Conservation (phyloP, 2,113 vertebrate genomes). For the Typhlomys cinereus region DNA sequence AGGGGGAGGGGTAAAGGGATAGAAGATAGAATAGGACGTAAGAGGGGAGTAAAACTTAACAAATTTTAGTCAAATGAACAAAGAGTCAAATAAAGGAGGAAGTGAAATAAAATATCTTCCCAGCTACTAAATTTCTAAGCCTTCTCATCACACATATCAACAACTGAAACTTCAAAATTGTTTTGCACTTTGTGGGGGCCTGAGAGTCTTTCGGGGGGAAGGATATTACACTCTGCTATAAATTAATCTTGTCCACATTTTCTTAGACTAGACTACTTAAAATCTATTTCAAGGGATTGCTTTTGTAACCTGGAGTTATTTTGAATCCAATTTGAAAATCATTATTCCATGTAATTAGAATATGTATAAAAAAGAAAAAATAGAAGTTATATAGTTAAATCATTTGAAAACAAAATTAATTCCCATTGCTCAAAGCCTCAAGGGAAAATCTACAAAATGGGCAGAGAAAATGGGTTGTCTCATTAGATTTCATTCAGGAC, state of each 20-base stretch:
- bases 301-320: conserved; percentile 44
- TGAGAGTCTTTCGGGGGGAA: neutral
- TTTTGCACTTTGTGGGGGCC: neutral
- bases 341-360: conserved; percentile 62
- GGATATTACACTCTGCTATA: neutral
- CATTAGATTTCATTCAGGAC: conserved; percentile 60
- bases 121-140: neutral
- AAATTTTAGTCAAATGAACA: neutral
- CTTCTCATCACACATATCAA: neutral
- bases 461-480: conserved; percentile 58
- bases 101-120: neutral
- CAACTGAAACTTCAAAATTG: neutral
- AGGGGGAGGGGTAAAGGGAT: too few relatives aligned
- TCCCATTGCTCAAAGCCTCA: conserved; percentile 30
- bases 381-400: conserved; percentile 36
- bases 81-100: neutral
- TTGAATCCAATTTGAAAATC: conserved; percentile 51
- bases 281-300: conserved; percentile 48
- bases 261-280: conserved; percentile 23
- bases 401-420: conserved; percentile 72
- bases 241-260: conserved; percentile 31
- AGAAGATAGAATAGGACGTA: too few relatives aligned
- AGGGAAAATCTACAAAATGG: conserved; percentile 43
- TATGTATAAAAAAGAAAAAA: neutral
- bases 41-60: too few relatives aligned